Percentiles rank a stretch among this genome's conserved stretches.
Conservation (phyloP, 35 echinoderm and acorn worm species). For the Apostichopus parvimensis region DNA sequence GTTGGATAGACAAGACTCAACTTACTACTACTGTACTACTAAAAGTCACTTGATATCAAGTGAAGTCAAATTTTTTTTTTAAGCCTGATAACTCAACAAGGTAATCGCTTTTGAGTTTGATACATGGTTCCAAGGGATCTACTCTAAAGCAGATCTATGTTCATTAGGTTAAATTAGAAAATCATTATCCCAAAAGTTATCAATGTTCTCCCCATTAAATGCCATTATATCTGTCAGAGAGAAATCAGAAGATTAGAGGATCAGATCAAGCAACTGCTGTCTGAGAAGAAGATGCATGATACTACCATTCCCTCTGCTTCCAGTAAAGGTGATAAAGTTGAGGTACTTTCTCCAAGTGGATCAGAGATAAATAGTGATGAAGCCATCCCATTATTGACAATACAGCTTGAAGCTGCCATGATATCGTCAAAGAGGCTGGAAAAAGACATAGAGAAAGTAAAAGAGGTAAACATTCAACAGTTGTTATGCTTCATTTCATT, state of each 20-base stretch:
- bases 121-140: too few species aligned
- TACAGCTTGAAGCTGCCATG: slow-evolving; percentile 60
- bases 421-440: slow-evolving; percentile 55
- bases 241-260: not conserved
- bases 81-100: too few species aligned
- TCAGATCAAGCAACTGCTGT: not conserved
- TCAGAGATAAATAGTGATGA: not conserved
- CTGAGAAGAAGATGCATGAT: not conserved
- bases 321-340: not conserved
- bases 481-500: not conserved
- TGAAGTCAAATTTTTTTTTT: too few species aligned
- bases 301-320: not conserved
- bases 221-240: not conserved
- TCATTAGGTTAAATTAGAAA: too few species aligned
- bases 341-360: not conserved
- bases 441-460: slow-evolving; percentile 63
- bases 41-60: too few species aligned
- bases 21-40: too few species aligned
- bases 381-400: slow-evolving; percentile 47
- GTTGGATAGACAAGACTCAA: too few species aligned
- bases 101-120: too few species aligned
- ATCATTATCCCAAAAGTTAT: too few species aligned
- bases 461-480: slow-evolving; percentile 58
- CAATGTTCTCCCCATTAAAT: too few species aligned
- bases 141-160: too few species aligned